phyloP scores from a whole-genome alignment of 2,888 invertebrate species.

The Iselma pallidipennis region DNA sequence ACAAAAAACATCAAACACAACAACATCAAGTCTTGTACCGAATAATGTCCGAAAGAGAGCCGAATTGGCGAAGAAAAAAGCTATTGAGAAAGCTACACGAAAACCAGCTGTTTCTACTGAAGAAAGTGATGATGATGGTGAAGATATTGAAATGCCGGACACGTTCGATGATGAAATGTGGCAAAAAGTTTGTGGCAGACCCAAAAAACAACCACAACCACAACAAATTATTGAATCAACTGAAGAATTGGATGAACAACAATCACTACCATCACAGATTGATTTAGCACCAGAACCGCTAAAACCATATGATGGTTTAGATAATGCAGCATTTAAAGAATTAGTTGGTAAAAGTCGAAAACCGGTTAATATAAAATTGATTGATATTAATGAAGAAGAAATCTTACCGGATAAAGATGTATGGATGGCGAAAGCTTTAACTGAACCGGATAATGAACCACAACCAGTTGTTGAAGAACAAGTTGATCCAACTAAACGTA shows the following conservation, averaged over 20 bases:
- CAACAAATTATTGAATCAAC: conserved; percentile 55
- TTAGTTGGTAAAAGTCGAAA: conserved; percentile 71
- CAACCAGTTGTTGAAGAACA: conserved; percentile 59
- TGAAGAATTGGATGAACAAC: conserved; percentile 54
- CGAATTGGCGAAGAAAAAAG: conserved; percentile 26
- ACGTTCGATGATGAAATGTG: conserved; percentile 56
- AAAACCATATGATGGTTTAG: conserved; percentile 57
- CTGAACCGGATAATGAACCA: conserved; percentile 66
- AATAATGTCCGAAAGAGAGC: conserved; percentile 29
- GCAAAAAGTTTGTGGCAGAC: conserved; percentile 57
- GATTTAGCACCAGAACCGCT: conserved; percentile 57
- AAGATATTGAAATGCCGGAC: conserved; percentile 50
- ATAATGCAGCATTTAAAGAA: conserved; percentile 64
- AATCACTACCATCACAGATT: conserved; percentile 43
- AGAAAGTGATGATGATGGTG: conserved; percentile 37
- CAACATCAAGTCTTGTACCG: conserved; percentile 22
- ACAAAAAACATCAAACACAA: conserved; percentile 18
- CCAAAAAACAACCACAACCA: conserved; percentile 55
- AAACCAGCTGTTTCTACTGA: conserved; percentile 30
- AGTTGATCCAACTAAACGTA: conserved; percentile 61
- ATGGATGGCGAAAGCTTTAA: conserved; percentile 79
- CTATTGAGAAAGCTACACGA: conserved; percentile 20
- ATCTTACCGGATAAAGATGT: conserved; percentile 74
- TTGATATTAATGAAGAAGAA: conserved; percentile 82
- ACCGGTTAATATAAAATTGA: conserved; percentile 70